Conservation (phyloP, 2,888 invertebrate genomes). For the Dermolepida albohirtum region DNA sequence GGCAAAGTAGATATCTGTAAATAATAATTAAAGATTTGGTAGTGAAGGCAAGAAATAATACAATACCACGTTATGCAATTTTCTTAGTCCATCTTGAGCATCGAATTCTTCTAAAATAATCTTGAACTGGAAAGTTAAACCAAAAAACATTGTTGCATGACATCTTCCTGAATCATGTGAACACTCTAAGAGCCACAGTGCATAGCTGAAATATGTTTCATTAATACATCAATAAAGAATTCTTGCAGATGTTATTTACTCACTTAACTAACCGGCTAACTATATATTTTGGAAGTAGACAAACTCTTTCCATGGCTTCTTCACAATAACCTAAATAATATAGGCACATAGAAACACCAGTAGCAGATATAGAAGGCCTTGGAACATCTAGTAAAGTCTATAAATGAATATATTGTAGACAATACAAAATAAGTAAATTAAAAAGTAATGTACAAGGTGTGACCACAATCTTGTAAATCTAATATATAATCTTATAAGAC, state of each 20-base stretch:
- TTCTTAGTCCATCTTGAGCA: slow-evolving; percentile 89
- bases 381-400: slow-evolving; percentile 90
- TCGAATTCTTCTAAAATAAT: slow-evolving; percentile 96
- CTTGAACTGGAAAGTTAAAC: slow-evolving; percentile 92
- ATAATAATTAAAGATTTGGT: slow-evolving; percentile 22
- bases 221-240: slow-evolving; percentile 17
- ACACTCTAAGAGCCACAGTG: slow-evolving; percentile 94
- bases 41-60: not conserved
- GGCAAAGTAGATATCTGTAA: slow-evolving; percentile 84
- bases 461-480: too few species aligned
- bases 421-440: slow-evolving; percentile 20
- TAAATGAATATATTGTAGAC: slow-evolving; percentile 45
- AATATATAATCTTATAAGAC: too few species aligned
- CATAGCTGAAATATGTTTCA: slow-evolving; percentile 73
- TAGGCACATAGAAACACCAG: slow-evolving; percentile 95
- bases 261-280: slow-evolving; percentile 82
- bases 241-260: not conserved
- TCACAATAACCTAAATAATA: slow-evolving; percentile 98
- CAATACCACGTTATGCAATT: slow-evolving; percentile 87
- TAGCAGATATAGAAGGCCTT: slow-evolving; percentile 93
- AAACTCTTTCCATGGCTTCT: slow-evolving; percentile 97
- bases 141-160: slow-evolving; percentile 98
- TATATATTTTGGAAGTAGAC: slow-evolving; percentile 82
- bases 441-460: not conserved
- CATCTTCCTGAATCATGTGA: slow-evolving; percentile 95